Percentiles rank a stretch among this genome's conserved stretches.
Evolutionary conservation across 2,888 invertebrate species (phyloP).

Genomic region (Hydraecia micacea): DNA sequence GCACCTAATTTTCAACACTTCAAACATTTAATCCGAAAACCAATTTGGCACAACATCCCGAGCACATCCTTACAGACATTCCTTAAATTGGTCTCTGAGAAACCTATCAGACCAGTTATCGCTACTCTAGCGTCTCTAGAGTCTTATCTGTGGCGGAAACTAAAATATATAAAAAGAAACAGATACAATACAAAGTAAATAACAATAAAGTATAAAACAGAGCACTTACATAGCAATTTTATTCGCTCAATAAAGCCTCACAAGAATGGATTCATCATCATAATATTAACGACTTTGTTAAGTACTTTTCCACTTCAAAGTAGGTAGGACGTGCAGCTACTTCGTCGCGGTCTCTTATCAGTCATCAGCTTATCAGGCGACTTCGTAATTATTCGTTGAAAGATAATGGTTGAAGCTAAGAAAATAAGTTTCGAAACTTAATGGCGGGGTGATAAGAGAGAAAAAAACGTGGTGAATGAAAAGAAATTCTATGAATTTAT

Average conservation of each 20-base stretch:
- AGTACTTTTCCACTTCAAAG: slow-evolving; percentile 42
- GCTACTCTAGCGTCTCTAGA: neutral
- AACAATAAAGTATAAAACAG: slow-evolving; percentile 12
- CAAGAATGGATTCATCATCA: slow-evolving; percentile 26
- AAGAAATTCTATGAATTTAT: neutral
- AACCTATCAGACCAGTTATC: neutral
- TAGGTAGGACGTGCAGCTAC: slow-evolving; percentile 36
- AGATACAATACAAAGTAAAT: slow-evolving; percentile 4
- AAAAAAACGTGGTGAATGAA: neutral
- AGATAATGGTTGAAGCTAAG: slow-evolving; percentile 48
- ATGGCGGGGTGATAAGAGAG: slow-evolving; percentile 2
- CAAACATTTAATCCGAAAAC: neutral
- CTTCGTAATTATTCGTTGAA: slow-evolving; percentile 56
- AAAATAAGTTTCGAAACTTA: slow-evolving; percentile 48
- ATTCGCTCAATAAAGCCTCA: slow-evolving; percentile 22
- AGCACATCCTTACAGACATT: neutral
- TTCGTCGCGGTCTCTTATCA: slow-evolving; percentile 56
- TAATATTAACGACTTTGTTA: slow-evolving; percentile 28
- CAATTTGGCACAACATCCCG: neutral
- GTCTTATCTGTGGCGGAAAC: neutral
- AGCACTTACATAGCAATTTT: slow-evolving; percentile 7
- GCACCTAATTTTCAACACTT: neutral
- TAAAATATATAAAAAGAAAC: slow-evolving; percentile 1
- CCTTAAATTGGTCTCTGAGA: neutral
- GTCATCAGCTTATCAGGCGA: slow-evolving; percentile 56